Evolutionary conservation across 2,888 invertebrate species (phyloP).

Genomic region (Lamellibrachia satsuma): DNA sequence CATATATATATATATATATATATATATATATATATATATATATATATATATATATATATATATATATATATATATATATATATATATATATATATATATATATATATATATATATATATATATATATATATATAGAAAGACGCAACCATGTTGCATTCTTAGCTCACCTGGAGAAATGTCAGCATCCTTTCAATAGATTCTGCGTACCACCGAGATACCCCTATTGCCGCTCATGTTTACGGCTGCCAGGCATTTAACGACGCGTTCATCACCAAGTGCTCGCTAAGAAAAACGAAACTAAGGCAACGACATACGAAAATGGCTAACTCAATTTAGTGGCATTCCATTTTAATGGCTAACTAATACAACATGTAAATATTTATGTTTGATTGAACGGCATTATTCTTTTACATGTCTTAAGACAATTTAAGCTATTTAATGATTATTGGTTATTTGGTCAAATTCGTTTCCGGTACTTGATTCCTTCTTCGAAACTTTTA

Average conservation of each 20-base stretch:
- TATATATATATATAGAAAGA: no score
- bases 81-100: no score
- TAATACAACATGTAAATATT: background rate
- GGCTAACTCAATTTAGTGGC: background rate
- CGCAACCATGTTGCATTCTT: background rate
- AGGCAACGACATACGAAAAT: background rate
- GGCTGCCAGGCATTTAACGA: background rate
- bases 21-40: no score
- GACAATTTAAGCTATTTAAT: background rate
- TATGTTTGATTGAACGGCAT: background rate
- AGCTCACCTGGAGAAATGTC: background rate
- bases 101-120: no score
- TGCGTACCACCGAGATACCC: background rate
- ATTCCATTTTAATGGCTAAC: background rate
- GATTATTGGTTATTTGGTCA: background rate
- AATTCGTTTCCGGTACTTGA: background rate
- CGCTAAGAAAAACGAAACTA: background rate
- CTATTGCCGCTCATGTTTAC: conserved; percentile 7
- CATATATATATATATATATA: no score
- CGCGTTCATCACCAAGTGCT: background rate
- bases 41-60: no score
- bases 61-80: no score
- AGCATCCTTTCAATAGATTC: background rate
- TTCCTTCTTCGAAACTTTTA: background rate
- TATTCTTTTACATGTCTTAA: background rate